Percentiles rank a stretch among this genome's conserved stretches.
These are phyloP conservation scores for Neodiprion fabricii DNA, from an alignment of 1,140 invertebrate genomes.

Conservation along the genomic window DNA sequence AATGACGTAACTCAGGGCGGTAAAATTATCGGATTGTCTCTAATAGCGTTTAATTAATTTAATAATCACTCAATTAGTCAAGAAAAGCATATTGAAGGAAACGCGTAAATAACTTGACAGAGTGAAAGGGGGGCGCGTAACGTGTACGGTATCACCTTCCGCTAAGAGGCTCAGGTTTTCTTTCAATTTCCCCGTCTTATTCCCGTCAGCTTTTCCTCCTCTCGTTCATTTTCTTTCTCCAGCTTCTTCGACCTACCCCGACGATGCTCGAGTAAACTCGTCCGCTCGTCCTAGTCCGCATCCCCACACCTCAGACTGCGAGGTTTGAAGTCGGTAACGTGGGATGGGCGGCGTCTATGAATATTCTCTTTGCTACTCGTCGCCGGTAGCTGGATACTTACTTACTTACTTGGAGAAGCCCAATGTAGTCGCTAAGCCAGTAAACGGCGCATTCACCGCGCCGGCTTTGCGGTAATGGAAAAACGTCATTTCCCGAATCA, in stretches of 20 bases:
- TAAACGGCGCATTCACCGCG: not conserved
- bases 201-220: conserved; percentile 7
- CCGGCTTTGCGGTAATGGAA: not conserved
- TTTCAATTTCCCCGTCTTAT: conserved; percentile 13
- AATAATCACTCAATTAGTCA: too few relatives aligned
- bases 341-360: conserved; percentile 37
- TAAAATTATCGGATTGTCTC: too few relatives aligned
- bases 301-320: not conserved
- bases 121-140: too few relatives aligned
- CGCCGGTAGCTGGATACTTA: conserved; percentile 30
- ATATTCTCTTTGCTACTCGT: conserved; percentile 39
- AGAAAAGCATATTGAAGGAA: too few relatives aligned
- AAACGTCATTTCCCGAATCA: not conserved
- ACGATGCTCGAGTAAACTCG: not conserved
- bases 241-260: not conserved
- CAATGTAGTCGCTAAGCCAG: conserved; percentile 10
- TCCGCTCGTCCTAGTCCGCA: not conserved
- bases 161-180: conserved; percentile 42
- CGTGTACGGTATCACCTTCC: conserved; percentile 26
- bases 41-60: too few relatives aligned
- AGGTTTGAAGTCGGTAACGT: not conserved
- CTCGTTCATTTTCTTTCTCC: not conserved
- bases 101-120: too few relatives aligned
- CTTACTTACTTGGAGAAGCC: conserved; percentile 40
- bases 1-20: too few relatives aligned